Evolutionary conservation across 2,888 invertebrate species (phyloP), one percentile per base, ranked within the genome.

Genomic region (Drosophila histrio): DNA sequence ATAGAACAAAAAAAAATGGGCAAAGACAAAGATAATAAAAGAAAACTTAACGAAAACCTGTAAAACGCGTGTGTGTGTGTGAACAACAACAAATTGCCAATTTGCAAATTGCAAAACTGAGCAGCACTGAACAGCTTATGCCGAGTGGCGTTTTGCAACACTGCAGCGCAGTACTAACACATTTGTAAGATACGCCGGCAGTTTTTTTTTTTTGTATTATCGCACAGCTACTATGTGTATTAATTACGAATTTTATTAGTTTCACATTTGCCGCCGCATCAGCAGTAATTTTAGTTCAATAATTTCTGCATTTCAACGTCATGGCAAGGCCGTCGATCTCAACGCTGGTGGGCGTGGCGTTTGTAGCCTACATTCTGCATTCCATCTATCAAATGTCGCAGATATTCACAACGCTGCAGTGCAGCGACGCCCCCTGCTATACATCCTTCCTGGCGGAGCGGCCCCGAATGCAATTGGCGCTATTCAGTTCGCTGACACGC

Each of bases 381-480:
- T 95, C 96, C 56, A 95, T 96, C 91, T 96, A 96, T 93, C 94
- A 94, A 78, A 92, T 96, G 90, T 94, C 94, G 57, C 93, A 94
- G 89, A 93, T 96, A 76, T 96, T 96, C 90, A 94, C 94, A 62
- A 94, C 76, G 15, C 72, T 90, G 21, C 92, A 93, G 72, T 97
- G 97, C 91, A 93, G 87, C 22, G 81, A 75, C 1, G 43, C 68
- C 2, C 91, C 92, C 2, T 97, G 97, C 92, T 94, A 95, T 78
- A 92, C 93, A 38, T 96, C 96, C 0, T 95, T 94, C 92, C 92
- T 97, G 83, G 92, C 93, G 79, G 92, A 93, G 32, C 93, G 94
- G 80, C 96, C 96, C 15, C 92, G 94, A 56, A 93, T 96, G 85
- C 94, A 96, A 90, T 91, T 96, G 56, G 93, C 95, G 43, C 90